Percentiles rank a stretch among this genome's conserved stretches.
phyloP scores from a whole-genome alignment of 2,888 invertebrate species.

The Branchellion lobata region DNA sequence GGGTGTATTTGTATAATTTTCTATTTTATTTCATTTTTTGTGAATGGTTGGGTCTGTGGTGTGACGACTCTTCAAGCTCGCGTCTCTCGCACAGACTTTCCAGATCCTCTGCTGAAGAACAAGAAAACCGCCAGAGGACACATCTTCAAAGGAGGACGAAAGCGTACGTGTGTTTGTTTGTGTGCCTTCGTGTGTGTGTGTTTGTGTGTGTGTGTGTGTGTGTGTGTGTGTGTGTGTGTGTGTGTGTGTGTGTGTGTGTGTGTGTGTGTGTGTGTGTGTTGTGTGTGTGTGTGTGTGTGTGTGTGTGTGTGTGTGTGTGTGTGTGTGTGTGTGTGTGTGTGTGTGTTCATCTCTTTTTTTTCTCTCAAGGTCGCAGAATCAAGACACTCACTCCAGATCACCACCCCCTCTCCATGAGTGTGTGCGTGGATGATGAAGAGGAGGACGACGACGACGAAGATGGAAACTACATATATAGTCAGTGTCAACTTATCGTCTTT shows the following conservation, averaged over 20 bases:
- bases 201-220: background rate
- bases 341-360: background rate
- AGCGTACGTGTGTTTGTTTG: conserved; percentile 56
- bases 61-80: too few species aligned
- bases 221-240: conserved; percentile 35
- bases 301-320: background rate
- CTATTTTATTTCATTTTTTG: too few species aligned
- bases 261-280: conserved; percentile 26
- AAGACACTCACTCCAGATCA: background rate
- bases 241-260: conserved; percentile 18
- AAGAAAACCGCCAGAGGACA: conserved; percentile 64
- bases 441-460: conserved; percentile 23
- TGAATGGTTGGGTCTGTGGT: too few species aligned
- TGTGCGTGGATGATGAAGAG: conserved; percentile 18
- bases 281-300: background rate
- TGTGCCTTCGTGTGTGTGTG: background rate
- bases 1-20: too few species aligned
- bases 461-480: background rate
- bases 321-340: background rate
- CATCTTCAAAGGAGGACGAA: conserved; percentile 69
- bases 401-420: background rate
- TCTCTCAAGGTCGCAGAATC: background rate
- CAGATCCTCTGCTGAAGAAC: conserved; percentile 49
- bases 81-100: background rate
- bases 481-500: background rate